Evolutionary conservation across 2,888 invertebrate species (phyloP).

Genomic region (Eilema griseolum): DNA sequence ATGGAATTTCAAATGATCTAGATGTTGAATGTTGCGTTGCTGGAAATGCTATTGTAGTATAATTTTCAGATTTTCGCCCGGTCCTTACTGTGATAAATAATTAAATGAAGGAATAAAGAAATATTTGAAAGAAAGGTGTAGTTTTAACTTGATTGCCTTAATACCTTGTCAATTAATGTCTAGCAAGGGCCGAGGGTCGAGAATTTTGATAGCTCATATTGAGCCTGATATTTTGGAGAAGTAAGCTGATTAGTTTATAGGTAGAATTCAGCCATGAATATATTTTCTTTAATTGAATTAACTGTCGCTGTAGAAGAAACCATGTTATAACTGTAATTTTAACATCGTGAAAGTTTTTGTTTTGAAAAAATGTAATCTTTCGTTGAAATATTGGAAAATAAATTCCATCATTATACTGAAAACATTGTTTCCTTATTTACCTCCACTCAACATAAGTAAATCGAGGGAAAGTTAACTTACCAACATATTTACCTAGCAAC

Average conservation of each 20-base stretch:
- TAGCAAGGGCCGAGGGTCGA: constrained; percentile 78
- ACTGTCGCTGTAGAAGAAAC: constrained; percentile 68
- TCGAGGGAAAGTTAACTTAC: background rate
- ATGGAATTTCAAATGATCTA: constrained; percentile 69
- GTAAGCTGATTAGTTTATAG: constrained; percentile 75
- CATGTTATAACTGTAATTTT: constrained; percentile 74
- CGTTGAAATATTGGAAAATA: constrained; percentile 80
- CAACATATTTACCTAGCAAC: background rate
- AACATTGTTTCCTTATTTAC: constrained; percentile 63
- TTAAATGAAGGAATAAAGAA: constrained; percentile 67
- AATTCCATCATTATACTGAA: constrained; percentile 78
- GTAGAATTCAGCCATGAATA: constrained; percentile 80
- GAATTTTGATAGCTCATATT: constrained; percentile 85
- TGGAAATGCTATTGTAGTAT: constrained; percentile 81
- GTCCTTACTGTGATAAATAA: constrained; percentile 83
- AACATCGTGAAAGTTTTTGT: constrained; percentile 72
- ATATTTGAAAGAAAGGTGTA: constrained; percentile 64
- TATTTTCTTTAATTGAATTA: constrained; percentile 71
- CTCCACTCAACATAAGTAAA: constrained; percentile 17
- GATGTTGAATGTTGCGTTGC: constrained; percentile 79
- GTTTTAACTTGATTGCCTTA: constrained; percentile 70
- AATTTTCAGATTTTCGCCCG: constrained; percentile 85
- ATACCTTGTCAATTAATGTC: constrained; percentile 74
- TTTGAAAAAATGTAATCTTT: constrained; percentile 77
- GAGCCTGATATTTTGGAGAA: constrained; percentile 82